phyloP scores from a whole-genome alignment of 2,888 invertebrate species.

The Drosophila mulleri region DNA sequence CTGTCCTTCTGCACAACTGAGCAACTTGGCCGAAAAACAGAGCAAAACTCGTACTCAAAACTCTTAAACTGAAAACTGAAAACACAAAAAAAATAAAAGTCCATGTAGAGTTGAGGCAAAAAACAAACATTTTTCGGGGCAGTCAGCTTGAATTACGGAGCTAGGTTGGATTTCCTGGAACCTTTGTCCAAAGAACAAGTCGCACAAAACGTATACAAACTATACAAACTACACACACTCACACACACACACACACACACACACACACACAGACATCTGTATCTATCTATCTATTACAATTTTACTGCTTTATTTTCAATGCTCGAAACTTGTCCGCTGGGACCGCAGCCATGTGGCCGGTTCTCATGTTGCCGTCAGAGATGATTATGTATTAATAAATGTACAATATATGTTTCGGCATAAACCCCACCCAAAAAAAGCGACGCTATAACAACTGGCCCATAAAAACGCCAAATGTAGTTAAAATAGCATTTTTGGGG shows the following conservation, averaged over 20 bases:
- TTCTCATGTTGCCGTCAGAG: constrained; percentile 56
- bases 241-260: neutral
- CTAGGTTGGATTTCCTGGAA: constrained; percentile 69
- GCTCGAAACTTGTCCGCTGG: constrained; percentile 53
- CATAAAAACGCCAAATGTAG: constrained; percentile 67
- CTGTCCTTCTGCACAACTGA: constrained; percentile 74
- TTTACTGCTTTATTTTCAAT: constrained; percentile 74
- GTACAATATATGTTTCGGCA: constrained; percentile 66
- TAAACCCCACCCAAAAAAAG: constrained; percentile 30
- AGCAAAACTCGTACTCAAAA: constrained; percentile 22
- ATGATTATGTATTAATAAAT: constrained; percentile 78
- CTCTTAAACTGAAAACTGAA: constrained; percentile 20
- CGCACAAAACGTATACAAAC: constrained; percentile 28
- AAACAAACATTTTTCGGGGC: constrained; percentile 63
- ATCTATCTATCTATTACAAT: constrained; percentile 65
- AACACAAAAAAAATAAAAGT: neutral
- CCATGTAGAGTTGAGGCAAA: constrained; percentile 12
- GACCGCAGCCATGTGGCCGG: constrained; percentile 56
- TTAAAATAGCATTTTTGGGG: constrained; percentile 69
- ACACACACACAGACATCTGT: constrained; percentile 8
- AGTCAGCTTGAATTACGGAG: constrained; percentile 55
- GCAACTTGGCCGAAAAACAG: constrained; percentile 47
- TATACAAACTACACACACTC: constrained; percentile 11
- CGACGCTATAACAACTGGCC: constrained; percentile 20
- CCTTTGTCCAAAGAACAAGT: constrained; percentile 45